Conservation (phyloP, 2,113 vertebrate species). For the Strix uralensis region DNA sequence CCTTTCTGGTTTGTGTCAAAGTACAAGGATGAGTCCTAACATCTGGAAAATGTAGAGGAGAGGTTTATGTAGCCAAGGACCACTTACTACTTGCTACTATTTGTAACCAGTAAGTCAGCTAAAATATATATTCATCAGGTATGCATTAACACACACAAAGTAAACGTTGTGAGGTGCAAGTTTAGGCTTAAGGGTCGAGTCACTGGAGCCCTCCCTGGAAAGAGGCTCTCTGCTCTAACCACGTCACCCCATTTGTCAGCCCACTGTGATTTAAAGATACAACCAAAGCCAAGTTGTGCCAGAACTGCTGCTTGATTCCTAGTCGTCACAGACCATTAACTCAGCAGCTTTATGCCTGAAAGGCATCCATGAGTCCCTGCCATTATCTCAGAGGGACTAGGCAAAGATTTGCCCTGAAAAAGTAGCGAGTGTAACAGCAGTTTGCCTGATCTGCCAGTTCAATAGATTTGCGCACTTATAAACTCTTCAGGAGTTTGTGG, state of each 20-base stretch:
- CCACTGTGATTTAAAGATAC: not conserved
- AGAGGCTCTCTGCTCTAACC: not conserved
- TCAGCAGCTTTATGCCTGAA: not conserved
- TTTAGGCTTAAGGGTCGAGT: not conserved
- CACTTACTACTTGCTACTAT: not conserved
- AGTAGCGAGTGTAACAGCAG: not conserved
- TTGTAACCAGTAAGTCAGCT: not conserved
- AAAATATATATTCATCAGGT: not conserved
- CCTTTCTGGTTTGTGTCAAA: fast-evolving
- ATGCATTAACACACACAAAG: not conserved
- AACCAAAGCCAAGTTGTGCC: not conserved
- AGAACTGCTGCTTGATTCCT: not conserved
- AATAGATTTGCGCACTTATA: not conserved
- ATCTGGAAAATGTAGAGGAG: not conserved
- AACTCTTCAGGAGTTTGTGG: not conserved
- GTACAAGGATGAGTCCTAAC: not conserved
- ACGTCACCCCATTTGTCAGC: not conserved
- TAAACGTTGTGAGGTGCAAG: not conserved
- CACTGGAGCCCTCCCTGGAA: not conserved
- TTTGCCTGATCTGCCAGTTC: not conserved
- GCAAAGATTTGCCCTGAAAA: not conserved
- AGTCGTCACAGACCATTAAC: not conserved
- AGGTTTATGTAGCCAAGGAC: not conserved
- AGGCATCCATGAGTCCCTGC: not conserved
- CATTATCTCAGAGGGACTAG: not conserved